Evolutionary conservation across 1,140 invertebrate genomes (phyloP), one percentile per base, ranked within the genome.

Genomic region (honey bee (Apis mellifera)): DNA sequence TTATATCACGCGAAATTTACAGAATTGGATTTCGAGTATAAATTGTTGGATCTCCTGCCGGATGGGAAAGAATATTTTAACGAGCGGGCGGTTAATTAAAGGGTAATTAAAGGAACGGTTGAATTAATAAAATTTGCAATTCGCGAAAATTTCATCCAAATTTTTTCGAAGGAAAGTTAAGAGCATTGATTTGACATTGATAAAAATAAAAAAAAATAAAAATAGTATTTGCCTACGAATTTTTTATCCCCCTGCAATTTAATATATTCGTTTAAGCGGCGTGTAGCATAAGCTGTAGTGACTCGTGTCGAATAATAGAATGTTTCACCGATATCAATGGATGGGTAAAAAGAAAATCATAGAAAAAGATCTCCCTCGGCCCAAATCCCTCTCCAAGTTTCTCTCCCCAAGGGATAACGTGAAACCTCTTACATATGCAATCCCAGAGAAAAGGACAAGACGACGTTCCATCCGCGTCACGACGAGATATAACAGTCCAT

Each of bases 61-160:
- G 48, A 66, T 12, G 69, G 26, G 55, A 66, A 75, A 81, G 32
- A 9, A 1, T 23, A 54, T 50, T n/a, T 75, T 68, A 75, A 76
- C 19, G 52, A 64, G 9, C 1, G 19, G 8, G 23, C 7, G 32
- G 42, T 55, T n/a, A 65, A 76, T 82, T 82, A 82, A n/a, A 76
- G 64, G 32, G 19, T 60, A 54, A 21, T 8, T 48, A 17, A 59
- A 8, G 9, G 52, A 42, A 8, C 19, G 17, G 50, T 13, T 52
- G 55, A 48, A 78, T 78, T 54, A 75, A 78, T 82, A 78, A 82
- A 82, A 64, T 13, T 8, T 9, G 54, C 2, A 13, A 66, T 68
- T 82, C 76, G 68, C 26, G 23, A n/a, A 15, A 23, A 26, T 19
- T 32, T 26, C 12, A 26, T 55, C 42, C 54, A 12, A 68, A 59